phyloP scores from a whole-genome alignment of 2,113 vertebrate genomes.

The Grantiella picta region DNA sequence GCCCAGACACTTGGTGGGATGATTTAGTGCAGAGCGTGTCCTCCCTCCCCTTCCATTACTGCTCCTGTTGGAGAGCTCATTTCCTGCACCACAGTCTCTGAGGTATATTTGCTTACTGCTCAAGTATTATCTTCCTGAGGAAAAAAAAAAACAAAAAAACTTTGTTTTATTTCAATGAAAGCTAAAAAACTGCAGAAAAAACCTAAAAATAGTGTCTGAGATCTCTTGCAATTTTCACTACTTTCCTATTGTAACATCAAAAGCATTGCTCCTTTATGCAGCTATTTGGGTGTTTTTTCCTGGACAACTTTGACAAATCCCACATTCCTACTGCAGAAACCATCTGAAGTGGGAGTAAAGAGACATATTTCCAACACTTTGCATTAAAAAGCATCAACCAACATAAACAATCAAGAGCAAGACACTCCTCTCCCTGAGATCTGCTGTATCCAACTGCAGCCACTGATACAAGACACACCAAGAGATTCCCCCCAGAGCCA shows the following conservation, averaged over 20 bases:
- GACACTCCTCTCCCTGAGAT: background rate
- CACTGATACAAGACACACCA: background rate
- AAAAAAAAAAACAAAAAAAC: background rate
- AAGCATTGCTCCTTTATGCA: background rate
- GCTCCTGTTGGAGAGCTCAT: background rate
- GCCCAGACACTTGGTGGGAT: background rate
- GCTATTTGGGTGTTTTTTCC: background rate
- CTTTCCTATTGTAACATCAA: background rate
- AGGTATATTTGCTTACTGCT: slow-evolving; percentile 10
- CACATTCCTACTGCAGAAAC: background rate
- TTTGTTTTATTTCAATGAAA: slow-evolving; percentile 39
- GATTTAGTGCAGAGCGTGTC: background rate
- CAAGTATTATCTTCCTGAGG: background rate
- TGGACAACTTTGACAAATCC: background rate
- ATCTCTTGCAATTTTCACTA: background rate
- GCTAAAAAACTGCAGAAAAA: slow-evolving; percentile 11
- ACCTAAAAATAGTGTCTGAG: background rate
- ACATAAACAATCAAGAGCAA: background rate
- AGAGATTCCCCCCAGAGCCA: background rate
- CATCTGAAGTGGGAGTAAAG: background rate
- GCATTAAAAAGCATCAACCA: background rate
- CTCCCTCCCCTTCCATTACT: slow-evolving; percentile 2
- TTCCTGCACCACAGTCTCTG: background rate
- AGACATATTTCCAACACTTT: background rate
- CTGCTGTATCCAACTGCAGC: background rate